Conservation (phyloP, 1,140 invertebrate species). For the Euglossa dilemma region DNA sequence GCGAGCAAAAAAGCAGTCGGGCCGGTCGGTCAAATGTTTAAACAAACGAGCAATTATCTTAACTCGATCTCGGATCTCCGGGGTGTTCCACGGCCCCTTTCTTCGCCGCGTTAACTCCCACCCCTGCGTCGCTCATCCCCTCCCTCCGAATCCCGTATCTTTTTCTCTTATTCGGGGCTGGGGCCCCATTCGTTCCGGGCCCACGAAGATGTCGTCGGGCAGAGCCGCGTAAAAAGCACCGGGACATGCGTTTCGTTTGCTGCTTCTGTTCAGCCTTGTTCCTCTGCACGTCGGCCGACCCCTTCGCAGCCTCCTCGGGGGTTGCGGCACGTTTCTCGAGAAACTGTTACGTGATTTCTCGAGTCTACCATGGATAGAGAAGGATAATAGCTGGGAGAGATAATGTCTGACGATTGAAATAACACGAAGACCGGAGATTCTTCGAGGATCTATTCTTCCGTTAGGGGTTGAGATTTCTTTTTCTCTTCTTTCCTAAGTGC, state of each 20-base stretch:
- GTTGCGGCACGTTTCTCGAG: neutral
- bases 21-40: conserved; percentile 78
- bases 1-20: conserved; percentile 40
- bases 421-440: too few relatives aligned
- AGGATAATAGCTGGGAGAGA: too few relatives aligned
- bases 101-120: conserved; percentile 36
- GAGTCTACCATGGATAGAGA: too few relatives aligned
- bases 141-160: neutral
- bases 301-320: neutral
- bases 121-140: neutral
- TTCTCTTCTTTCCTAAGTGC: too few relatives aligned
- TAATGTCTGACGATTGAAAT: too few relatives aligned
- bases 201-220: conserved; percentile 53
- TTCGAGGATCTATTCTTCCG: too few relatives aligned
- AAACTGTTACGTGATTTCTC: too few relatives aligned
- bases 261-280: conserved; percentile 74
- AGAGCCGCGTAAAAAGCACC: conserved; percentile 68
- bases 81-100: conserved; percentile 47
- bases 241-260: conserved; percentile 65
- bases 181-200: conserved; percentile 28
- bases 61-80: conserved; percentile 79
- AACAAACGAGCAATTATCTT: conserved; percentile 82
- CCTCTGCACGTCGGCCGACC: conserved; percentile 70
- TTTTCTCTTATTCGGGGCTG: conserved; percentile 10
- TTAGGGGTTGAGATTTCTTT: too few relatives aligned